Base-by-base conservation (phyloP, 1,140 invertebrate genomes). In the Listronotus bonariensis region DNA sequence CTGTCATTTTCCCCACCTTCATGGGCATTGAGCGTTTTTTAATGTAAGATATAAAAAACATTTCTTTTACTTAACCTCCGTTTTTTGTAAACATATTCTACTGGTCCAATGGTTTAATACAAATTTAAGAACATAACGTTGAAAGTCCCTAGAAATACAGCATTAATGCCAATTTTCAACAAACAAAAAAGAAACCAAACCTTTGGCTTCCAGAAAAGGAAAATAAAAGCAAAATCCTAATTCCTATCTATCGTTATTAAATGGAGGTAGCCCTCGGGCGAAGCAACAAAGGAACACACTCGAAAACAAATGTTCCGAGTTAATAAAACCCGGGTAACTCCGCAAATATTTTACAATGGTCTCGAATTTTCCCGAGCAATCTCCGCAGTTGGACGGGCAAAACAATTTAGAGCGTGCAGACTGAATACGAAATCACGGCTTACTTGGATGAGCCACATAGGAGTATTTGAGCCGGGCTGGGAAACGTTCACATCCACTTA, bases 401-500 rank as follows among this genome's bases (percentile, higher is more conserved):
- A 73, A 73, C 72, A 73, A 73, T 73, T 73, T 73, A 60, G 65
- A 68, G 57, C 53, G 69, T 69, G 72, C 68, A 64, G 66, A 63
- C 66, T 70, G 72, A 73, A 73, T 73, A 70, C 72, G 63, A 65
- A 73, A 73, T 73, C 70, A 70, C 65, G 68, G 63, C 69, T 67
- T 70, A 67, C 61, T 51, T 20, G 68, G 60, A 68, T 60, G 66
- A 65, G 65, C 60, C 66, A 63, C 66, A 61, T 65, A 65, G 63
- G 56, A 68, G 60, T 57, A 61, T 61, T 69, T 59, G 48, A 52
- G 49, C 49, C 15, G 32, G 41, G 32, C 14, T 46, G 55, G 68
- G 49, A 65, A 69, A 68, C 67, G 65, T 69, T 72, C 70, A 68
- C 70, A 72, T 70, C 68, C 63, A 70, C 68, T 70, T 68, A 70